Base-by-base conservation (phyloP, 2,888 invertebrate species). In the Mythimna loreyi region DNA sequence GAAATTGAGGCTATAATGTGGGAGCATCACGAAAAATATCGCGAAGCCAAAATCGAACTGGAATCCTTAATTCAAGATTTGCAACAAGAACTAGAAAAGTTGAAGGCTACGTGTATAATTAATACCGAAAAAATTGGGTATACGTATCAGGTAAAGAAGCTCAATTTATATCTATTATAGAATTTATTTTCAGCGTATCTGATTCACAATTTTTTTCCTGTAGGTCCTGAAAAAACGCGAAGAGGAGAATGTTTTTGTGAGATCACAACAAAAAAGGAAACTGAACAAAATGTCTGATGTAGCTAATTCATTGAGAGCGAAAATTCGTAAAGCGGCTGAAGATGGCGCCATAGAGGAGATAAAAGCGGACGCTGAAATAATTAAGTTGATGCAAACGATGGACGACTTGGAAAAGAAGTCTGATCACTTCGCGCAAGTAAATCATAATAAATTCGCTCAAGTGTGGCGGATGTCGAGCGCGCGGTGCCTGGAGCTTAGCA, bases 101-200 rank as follows among this genome's bases (percentile, higher is more conserved):
- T 98, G 30, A 98, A 98, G 90, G 97, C 98, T 8, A 96, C 97
- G 8, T 98, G 98, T 74, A 95, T 98, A 62, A 97, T 99, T 82
- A 99, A 99, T 89, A 97, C 97, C 16, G 99, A 99, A 90, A 99
- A 99, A 91, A 96, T 99, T 63, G 98, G 98, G 84, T 99, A 99
- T 88, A 99, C 98, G 89, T 98, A 98, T 89, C 98, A 98, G 87
- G 96, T 94, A 56, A n/a, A 52, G 1, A 61, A 25, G 1, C 2
- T 3, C 13, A 28, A 33, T 74, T 40, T 25, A 61, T 21, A n/a
- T 2, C 47, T 47, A 6, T 25, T 28, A 19, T 1, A 0, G 8
- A 7, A 52, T 52, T 28, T 19, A n/a, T 52, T 28, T n/a, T 40
- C 11, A 16, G 2, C 3, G 6, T 21, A 13, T 9, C 11, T 16